Percentiles rank a stretch among this genome's conserved stretches.
phyloP scores from a whole-genome alignment of 2,797 vertebrate genomes.

The Schizopygopsis pylzovi region DNA sequence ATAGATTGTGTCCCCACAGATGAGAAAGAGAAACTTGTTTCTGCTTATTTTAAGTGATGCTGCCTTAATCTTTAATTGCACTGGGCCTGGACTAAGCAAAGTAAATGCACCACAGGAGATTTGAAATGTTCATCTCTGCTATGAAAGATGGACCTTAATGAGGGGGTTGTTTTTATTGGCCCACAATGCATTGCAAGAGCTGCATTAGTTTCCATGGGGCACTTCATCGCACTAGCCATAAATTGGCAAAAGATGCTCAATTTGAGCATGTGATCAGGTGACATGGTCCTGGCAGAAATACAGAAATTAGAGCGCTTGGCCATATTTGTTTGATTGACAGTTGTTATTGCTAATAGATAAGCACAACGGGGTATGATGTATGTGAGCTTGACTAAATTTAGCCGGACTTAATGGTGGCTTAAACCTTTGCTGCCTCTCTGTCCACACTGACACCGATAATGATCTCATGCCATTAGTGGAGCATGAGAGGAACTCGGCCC shows the following conservation, averaged over 20 bases:
- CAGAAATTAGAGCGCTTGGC: conserved; percentile 41
- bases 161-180: conserved; percentile 21
- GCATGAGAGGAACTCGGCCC: conserved; percentile 3
- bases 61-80: conserved; percentile 40
- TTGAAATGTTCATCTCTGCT: conserved; percentile 26
- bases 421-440: conserved; percentile 21
- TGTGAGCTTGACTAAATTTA: conserved; percentile 36
- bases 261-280: background rate
- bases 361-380: conserved; percentile 30
- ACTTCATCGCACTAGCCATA: conserved; percentile 5
- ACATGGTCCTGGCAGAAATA: background rate
- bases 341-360: conserved; percentile 39
- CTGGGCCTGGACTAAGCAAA: background rate
- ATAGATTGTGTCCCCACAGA: conserved; percentile 12
- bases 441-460: conserved; percentile 24
- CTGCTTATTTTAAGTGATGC: conserved; percentile 21
- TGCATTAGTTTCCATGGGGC: conserved; percentile 11
- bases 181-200: conserved; percentile 20
- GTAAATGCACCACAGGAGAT: conserved; percentile 17
- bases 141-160: conserved; percentile 27
- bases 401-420: conserved; percentile 53
- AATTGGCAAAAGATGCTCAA: conserved; percentile 41
- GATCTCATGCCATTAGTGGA: conserved; percentile 40
- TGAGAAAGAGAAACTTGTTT: background rate
- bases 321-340: conserved; percentile 52